Base-by-base conservation (phyloP, 2,797 vertebrate genomes). In the Lutjanus campechanus region DNA sequence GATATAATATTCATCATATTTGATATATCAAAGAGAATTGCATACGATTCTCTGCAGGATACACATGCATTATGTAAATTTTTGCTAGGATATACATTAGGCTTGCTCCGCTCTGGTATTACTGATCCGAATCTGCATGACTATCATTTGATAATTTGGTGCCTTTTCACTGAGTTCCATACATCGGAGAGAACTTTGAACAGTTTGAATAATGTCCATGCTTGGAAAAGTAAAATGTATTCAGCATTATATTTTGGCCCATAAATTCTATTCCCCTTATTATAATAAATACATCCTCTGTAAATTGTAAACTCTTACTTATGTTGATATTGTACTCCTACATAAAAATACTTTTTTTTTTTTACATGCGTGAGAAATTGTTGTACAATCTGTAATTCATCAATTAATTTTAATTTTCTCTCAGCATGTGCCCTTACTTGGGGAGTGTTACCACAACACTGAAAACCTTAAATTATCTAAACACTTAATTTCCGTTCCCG, bases 1-100 rank as follows among this genome's bases (percentile, higher is more conserved):
- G 61, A 50, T 69, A 60, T 55, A 72, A 76, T 47, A 49, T 70
- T 69, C 47, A 29, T 43, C 17, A 6, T 74, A 17, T 75, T 81
- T 77, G 44, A 16, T 36, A 47, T 19, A 47, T 65, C 50, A 5
- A 41, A 80, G 15, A 66, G 29, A 44, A 54, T 73, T 15, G 17
- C 25, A 62, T 44, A 12, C 19, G 22, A 1, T 50, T 84, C 36
- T 25, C 19, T 10, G 36, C 8, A 20, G 15, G 40, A 63, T 78
- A 13, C 15, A 36, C 46, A 62, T n/a, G 51, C 43, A 44, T 53
- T 76, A 69, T 74, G 43, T 72, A 6, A 51, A 53, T 43, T 25
- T 84, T 71, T 54, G 59, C 19, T 1, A 7, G 22, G n/a, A 50
- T 46, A 25, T 73, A 43, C 1, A n/a, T 73, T 71, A n/a, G 29